Conservation (phyloP, 2,888 invertebrate species). For the Euphydryas editha region DNA sequence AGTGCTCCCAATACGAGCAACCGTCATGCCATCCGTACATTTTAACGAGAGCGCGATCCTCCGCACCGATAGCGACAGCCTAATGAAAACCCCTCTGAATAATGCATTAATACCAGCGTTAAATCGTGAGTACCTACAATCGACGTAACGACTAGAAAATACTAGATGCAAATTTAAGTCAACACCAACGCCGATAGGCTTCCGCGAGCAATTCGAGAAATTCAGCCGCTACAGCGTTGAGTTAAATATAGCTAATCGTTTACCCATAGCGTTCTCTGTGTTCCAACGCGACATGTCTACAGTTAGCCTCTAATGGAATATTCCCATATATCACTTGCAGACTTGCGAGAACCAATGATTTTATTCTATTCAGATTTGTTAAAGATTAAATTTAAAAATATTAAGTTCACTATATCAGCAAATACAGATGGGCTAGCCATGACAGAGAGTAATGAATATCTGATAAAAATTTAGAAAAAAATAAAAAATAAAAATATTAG, state of each 20-base stretch:
- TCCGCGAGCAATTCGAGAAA: constrained; percentile 69
- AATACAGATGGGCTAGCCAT: no score
- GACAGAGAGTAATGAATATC: no score
- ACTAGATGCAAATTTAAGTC: constrained; percentile 80
- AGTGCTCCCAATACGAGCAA: constrained; percentile 69
- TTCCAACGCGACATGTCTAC: neutral
- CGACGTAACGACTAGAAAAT: constrained; percentile 72
- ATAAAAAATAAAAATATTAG: constrained; percentile 3
- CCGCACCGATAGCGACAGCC: constrained; percentile 76
- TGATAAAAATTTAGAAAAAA: no score
- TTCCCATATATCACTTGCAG: neutral
- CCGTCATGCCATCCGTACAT: constrained; percentile 82
- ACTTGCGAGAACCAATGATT: no score
- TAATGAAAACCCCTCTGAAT: constrained; percentile 83
- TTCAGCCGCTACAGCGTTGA: constrained; percentile 51
- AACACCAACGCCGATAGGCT: constrained; percentile 74
- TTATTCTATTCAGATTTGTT: no score
- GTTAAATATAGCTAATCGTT: constrained; percentile 59
- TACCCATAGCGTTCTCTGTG: constrained; percentile 26
- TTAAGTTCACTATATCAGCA: no score
- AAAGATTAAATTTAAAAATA: no score
- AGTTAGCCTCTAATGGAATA: no score
- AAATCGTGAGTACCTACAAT: constrained; percentile 81
- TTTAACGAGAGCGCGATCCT: constrained; percentile 81
- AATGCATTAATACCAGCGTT: constrained; percentile 83